phyloP scores from a whole-genome alignment of 1,140 invertebrate genomes.

The Drosophila bifasciata region DNA sequence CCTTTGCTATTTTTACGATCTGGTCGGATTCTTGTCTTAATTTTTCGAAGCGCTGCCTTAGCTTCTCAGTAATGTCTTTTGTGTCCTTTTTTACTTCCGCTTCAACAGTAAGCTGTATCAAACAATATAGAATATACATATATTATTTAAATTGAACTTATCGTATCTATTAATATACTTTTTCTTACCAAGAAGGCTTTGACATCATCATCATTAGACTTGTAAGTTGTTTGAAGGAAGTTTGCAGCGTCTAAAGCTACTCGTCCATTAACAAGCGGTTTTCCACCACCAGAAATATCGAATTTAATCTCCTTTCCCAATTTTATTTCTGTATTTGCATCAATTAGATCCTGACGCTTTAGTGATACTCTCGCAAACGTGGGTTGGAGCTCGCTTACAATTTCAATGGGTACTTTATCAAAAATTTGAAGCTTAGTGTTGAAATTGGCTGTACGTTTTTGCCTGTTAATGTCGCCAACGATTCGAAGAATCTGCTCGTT shows the following conservation, averaged over 20 bases:
- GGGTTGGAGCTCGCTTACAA: constrained; percentile 63
- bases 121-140: neutral
- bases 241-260: constrained; percentile 88
- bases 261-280: constrained; percentile 86
- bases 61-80: constrained; percentile 83
- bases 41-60: constrained; percentile 83
- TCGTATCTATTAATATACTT: constrained; percentile 10
- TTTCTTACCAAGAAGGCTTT: constrained; percentile 85
- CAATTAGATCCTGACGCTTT: constrained; percentile 85
- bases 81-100: constrained; percentile 65
- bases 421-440: constrained; percentile 63
- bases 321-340: constrained; percentile 86
- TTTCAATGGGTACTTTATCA: constrained; percentile 53
- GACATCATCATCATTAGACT: constrained; percentile 87
- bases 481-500: constrained; percentile 61
- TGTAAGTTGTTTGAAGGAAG: constrained; percentile 88
- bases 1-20: constrained; percentile 85
- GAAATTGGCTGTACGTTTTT: constrained; percentile 57
- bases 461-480: constrained; percentile 37
- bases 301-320: constrained; percentile 88
- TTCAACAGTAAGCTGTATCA: constrained; percentile 62
- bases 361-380: constrained; percentile 52
- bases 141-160: neutral
- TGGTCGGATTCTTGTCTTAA: constrained; percentile 75
- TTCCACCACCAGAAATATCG: constrained; percentile 85